A percentile compares a stretch with the other conserved stretches of the same genome.
These are phyloP conservation scores for Vespertilio murinus DNA, from an alignment of 2,797 vertebrate species.

Conservation along the genomic window DNA sequence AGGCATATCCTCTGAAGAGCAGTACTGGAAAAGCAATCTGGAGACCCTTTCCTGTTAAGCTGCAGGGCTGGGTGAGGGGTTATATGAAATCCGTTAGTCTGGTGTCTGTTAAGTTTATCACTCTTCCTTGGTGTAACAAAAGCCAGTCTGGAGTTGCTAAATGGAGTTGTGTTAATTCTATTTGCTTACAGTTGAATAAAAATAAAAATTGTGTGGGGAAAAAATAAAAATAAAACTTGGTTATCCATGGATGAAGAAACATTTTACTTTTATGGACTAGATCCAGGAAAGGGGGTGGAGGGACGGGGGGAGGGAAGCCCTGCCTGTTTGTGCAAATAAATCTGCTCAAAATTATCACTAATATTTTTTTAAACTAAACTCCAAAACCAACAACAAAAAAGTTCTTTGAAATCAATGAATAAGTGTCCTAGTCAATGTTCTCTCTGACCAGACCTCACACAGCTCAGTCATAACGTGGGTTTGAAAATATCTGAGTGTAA, in stretches of 20 bases:
- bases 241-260: not conserved
- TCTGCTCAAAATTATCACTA: not conserved
- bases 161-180: no score
- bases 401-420: not conserved
- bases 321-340: not conserved
- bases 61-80: no score
- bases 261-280: not conserved
- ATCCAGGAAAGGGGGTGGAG: not conserved
- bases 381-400: not conserved
- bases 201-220: no score
- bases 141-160: no score
- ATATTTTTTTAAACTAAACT: not conserved
- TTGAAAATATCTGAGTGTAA: not conserved
- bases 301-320: not conserved
- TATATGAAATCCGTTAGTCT: no score
- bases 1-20: no score
- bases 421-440: not conserved
- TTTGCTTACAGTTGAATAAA: no score
- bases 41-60: no score
- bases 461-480: not conserved
- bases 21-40: no score
- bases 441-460: not conserved
- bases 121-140: no score
- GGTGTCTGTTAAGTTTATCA: no score
- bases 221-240: not conserved